A percentile compares a stretch with the other conserved stretches of the same genome.
Evolutionary conservation across 2,888 invertebrate species (phyloP).

Genomic region (Incurvaria masculella): DNA sequence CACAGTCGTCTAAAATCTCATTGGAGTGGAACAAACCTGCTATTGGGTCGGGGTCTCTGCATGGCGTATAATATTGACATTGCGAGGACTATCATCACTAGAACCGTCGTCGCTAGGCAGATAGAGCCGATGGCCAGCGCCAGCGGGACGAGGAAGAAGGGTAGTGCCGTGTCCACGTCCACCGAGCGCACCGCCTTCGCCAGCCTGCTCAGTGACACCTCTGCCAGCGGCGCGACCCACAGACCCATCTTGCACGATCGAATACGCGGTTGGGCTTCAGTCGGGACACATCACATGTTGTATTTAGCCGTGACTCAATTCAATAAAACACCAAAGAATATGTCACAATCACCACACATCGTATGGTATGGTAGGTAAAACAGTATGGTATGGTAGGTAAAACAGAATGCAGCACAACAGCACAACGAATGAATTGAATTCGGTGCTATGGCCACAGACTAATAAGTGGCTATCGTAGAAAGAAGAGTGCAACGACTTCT

Average conservation of each 20-base stretch:
- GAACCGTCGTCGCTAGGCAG: constrained; percentile 33
- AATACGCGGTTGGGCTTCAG: neutral
- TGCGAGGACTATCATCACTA: constrained; percentile 37
- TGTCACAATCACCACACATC: no score
- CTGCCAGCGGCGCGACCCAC: neutral
- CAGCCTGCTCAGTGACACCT: no score
- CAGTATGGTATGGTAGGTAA: no score
- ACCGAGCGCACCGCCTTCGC: constrained; percentile 10
- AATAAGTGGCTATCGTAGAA: no score
- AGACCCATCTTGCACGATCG: constrained; percentile 1
- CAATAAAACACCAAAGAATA: no score
- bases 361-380: no score
- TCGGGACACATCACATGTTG: neutral
- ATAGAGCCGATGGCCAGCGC: constrained; percentile 34
- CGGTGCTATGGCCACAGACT: no score
- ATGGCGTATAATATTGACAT: constrained; percentile 44
- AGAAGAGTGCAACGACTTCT: no score
- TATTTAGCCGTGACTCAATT: neutral
- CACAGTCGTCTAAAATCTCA: no score
- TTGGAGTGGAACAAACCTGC: no score
- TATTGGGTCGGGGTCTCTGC: constrained; percentile 43
- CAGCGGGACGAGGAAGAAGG: constrained; percentile 40
- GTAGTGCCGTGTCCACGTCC: constrained; percentile 35
- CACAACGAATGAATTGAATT: no score
- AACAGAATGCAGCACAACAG: no score